These are phyloP conservation scores for Oryzaephilus surinamensis DNA, from an alignment of 1,140 invertebrate species.

Conservation along the genomic window DNA sequence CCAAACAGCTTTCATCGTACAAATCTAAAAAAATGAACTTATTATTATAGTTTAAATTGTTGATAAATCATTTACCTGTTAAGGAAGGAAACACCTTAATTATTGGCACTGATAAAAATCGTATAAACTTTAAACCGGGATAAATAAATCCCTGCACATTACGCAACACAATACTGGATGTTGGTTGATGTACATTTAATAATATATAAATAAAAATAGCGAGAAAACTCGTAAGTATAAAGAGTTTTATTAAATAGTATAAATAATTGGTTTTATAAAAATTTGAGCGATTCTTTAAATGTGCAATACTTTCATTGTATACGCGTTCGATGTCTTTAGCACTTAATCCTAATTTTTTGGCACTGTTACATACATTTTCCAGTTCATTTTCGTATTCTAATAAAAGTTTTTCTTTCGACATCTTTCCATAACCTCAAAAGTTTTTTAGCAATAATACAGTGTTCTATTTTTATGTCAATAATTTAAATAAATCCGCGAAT, in stretches of 20 bases:
- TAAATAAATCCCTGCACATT: conserved; percentile 42
- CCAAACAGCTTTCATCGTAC: conserved; percentile 67
- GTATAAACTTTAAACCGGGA: conserved; percentile 41
- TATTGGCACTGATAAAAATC: conserved; percentile 40
- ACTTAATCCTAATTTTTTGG: conserved; percentile 24
- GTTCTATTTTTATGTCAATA: conserved; percentile 1
- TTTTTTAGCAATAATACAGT: neutral
- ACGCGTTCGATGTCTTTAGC: conserved; percentile 25
- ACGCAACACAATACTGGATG: conserved; percentile 34
- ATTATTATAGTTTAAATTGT: neutral
- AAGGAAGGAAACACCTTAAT: conserved; percentile 39
- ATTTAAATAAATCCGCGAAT: conserved; percentile 1
- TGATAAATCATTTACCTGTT: conserved; percentile 26
- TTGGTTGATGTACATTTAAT: conserved; percentile 35
- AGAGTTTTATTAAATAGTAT: conserved; percentile 16
- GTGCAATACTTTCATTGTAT: conserved; percentile 24
- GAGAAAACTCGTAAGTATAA: conserved; percentile 16
- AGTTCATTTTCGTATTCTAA: conserved; percentile 29
- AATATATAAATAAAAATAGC: conserved; percentile 28
- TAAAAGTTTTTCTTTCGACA: conserved; percentile 18
- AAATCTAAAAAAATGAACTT: conserved; percentile 45
- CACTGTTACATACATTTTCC: conserved; percentile 22
- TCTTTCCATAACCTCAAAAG: conserved; percentile 16
- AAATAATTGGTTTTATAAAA: conserved; percentile 10
- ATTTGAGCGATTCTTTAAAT: conserved; percentile 18